These are phyloP conservation scores for Pristionchus fissidentatus DNA, from an alignment of 2,888 invertebrate genomes.

Conservation along the genomic window DNA sequence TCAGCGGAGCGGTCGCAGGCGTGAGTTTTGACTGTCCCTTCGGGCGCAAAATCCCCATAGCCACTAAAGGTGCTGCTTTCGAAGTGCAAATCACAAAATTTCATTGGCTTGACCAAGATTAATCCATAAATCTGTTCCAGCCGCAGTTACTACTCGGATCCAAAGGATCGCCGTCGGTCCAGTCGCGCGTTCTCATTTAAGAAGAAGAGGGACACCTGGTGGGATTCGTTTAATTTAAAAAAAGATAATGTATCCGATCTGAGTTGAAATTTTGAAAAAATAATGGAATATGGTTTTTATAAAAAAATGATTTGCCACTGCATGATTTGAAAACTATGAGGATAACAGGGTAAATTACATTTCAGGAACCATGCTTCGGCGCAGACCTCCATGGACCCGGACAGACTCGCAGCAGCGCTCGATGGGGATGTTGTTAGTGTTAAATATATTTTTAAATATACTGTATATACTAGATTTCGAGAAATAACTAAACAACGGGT, in stretches of 20 bases:
- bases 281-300: too few species aligned
- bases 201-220: conserved; percentile 27
- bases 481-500: too few species aligned
- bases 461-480: neutral
- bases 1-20: neutral
- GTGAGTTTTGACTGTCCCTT: too few species aligned
- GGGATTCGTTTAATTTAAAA: neutral
- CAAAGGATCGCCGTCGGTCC: neutral
- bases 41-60: too few species aligned
- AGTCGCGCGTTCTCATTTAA: conserved; percentile 1
- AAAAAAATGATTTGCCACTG: too few species aligned
- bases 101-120: too few species aligned
- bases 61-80: too few species aligned
- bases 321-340: neutral
- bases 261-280: neutral
- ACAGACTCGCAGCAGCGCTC: neutral
- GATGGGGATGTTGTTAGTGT: conserved; percentile 9
- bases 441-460: neutral
- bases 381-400: conserved; percentile 42
- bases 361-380: conserved; percentile 42
- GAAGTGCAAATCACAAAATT: too few species aligned
- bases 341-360: neutral
- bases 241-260: neutral
- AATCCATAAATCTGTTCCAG: neutral
- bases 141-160: conserved; percentile 37